Percentiles rank a stretch among this genome's conserved stretches.
Evolutionary conservation across 2,888 invertebrate species (phyloP).

Genomic region (Myopa tessellatipennis): DNA sequence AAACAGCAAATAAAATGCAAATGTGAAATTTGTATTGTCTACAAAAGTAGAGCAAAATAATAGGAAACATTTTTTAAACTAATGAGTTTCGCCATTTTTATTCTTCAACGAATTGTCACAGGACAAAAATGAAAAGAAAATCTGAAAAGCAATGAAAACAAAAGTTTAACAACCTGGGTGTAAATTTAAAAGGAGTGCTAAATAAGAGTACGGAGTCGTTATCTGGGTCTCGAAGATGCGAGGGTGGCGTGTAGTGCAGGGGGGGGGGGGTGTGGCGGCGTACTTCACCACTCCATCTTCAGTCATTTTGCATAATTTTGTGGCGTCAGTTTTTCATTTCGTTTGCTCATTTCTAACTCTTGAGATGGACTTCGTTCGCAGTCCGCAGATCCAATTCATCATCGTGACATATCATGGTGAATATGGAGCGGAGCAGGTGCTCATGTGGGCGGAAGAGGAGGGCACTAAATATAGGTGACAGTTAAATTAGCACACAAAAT

Average conservation of each 20-base stretch:
- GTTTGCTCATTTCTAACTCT: background rate
- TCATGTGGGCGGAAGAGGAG: no score
- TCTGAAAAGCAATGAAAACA: background rate
- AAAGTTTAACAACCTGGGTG: constrained; percentile 11
- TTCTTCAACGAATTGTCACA: background rate
- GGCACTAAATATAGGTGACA: no score
- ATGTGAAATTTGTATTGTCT: constrained; percentile 30
- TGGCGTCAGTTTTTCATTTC: constrained; percentile 20
- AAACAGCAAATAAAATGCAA: constrained; percentile 13
- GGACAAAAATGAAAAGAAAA: background rate
- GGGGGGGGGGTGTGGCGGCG: background rate
- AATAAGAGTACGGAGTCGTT: background rate
- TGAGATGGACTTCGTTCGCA: constrained; percentile 21
- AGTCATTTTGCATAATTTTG: constrained; percentile 24
- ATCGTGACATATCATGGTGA: constrained; percentile 33
- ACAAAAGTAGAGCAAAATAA: constrained; percentile 34
- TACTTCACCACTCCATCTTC: background rate
- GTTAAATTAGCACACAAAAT: no score
- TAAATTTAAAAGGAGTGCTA: background rate
- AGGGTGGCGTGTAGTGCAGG: background rate
- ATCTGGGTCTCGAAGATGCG: background rate
- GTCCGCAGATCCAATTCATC: constrained; percentile 32
- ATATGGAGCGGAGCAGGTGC: no score
- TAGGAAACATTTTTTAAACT: constrained; percentile 39
- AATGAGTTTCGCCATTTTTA: constrained; percentile 38